Conservation (phyloP, 2,797 vertebrate species). For the Alfaro cultratus region DNA sequence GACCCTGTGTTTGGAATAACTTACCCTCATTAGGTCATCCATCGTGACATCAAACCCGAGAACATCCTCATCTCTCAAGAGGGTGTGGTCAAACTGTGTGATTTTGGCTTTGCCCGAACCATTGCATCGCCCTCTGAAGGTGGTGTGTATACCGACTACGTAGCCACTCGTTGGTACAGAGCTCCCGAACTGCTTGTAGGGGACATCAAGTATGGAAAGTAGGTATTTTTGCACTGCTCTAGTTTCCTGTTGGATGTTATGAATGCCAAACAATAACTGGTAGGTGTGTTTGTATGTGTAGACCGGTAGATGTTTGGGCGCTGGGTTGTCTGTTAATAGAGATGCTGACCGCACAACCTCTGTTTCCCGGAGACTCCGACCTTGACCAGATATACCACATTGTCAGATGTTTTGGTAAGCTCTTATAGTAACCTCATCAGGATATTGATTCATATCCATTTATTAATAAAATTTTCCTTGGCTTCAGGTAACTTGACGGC, state of each 20-base stretch:
- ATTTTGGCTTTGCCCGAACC: conserved; percentile 90
- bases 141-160: conserved; percentile 88
- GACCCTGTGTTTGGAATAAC: background rate
- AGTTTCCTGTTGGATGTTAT: background rate
- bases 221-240: conserved; percentile 45
- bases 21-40: conserved; percentile 83
- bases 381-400: conserved; percentile 92
- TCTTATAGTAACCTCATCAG: background rate
- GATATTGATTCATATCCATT: background rate
- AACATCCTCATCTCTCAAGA: conserved; percentile 89
- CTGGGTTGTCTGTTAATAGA: conserved; percentile 88
- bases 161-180: conserved; percentile 92
- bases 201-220: conserved; percentile 91
- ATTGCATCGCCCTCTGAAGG: conserved; percentile 80
- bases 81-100: conserved; percentile 89
- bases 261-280: background rate
- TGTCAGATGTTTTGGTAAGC: conserved; percentile 87
- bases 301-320: conserved; percentile 92
- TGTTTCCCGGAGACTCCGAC: conserved; percentile 92
- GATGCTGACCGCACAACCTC: conserved; percentile 87
- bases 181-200: conserved; percentile 92
- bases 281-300: conserved; percentile 60
- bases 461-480: background rate
- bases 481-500: conserved; percentile 84
- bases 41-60: conserved; percentile 92